phyloP scores from a whole-genome alignment of 2,797 vertebrate species.

The Microcaecilia unicolor region DNA sequence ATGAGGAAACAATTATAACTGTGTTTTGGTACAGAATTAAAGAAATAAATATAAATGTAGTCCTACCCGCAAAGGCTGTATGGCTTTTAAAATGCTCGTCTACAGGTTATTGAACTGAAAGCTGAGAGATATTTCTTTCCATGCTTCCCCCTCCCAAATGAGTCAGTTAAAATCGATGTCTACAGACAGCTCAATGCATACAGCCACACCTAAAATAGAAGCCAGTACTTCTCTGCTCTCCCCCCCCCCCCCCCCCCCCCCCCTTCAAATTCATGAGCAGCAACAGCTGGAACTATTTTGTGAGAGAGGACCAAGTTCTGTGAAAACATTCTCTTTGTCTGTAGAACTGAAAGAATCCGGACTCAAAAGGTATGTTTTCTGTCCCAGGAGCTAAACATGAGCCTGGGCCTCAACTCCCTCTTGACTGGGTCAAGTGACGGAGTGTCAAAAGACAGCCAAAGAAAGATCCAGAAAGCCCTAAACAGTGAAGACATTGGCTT shows the following conservation, averaged over 20 bases:
- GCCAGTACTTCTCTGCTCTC: slow-evolving; percentile 25
- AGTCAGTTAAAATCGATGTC: slow-evolving; percentile 29
- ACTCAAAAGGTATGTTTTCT: slow-evolving; percentile 50
- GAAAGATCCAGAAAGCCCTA: slow-evolving; percentile 54
- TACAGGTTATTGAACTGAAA: slow-evolving; percentile 21
- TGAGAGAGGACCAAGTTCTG: slow-evolving; percentile 29
- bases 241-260: background rate
- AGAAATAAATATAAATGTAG: slow-evolving; percentile 1
- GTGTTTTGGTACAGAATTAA: background rate
- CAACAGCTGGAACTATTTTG: slow-evolving; percentile 66
- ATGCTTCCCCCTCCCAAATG: slow-evolving; percentile 19
- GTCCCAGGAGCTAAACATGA: slow-evolving; percentile 68
- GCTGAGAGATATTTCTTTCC: slow-evolving; percentile 13
- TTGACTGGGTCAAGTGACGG: slow-evolving; percentile 42
- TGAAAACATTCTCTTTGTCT: slow-evolving; percentile 55
- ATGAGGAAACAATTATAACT: background rate
- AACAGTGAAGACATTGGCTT: slow-evolving; percentile 30
- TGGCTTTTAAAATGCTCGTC: slow-evolving; percentile 12
- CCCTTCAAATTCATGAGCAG: slow-evolving; percentile 28
- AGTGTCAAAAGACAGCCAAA: slow-evolving; percentile 49
- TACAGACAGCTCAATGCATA: slow-evolving; percentile 21
- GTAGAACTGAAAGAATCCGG: slow-evolving; percentile 47
- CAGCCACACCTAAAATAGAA: slow-evolving; percentile 51
- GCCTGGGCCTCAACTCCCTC: slow-evolving; percentile 54
- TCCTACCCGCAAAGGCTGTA: slow-evolving; percentile 14